These are phyloP conservation scores for Chrysolina americana DNA, from an alignment of 2,888 invertebrate genomes.

Conservation along the genomic window DNA sequence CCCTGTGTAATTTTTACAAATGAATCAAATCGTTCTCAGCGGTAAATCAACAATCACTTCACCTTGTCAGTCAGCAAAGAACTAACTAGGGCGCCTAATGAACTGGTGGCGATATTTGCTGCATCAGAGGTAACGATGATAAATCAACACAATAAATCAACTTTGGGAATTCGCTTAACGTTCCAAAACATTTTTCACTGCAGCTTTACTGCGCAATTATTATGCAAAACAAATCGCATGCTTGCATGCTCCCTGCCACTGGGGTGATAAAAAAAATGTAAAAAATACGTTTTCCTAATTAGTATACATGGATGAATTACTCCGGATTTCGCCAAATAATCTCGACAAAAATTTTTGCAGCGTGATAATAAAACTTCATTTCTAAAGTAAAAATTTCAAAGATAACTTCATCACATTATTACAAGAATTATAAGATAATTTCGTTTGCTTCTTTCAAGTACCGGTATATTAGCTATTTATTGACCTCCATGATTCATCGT, in stretches of 20 bases:
- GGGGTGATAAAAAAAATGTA: background rate
- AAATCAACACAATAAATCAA: conserved; percentile 10
- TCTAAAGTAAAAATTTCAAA: too few relatives aligned
- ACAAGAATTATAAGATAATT: too few relatives aligned
- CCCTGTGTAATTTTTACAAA: background rate
- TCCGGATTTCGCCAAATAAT: background rate
- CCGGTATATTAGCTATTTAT: too few relatives aligned
- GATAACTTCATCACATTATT: too few relatives aligned
- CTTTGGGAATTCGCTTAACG: conserved; percentile 3
- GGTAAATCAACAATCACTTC: background rate
- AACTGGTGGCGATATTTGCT: background rate
- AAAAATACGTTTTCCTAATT: background rate
- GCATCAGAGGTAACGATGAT: background rate
- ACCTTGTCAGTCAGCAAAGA: background rate
- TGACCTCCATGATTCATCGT: too few relatives aligned
- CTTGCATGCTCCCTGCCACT: conserved; percentile 4
- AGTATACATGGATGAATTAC: background rate
- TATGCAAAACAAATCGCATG: conserved; percentile 10
- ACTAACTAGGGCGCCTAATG: background rate
- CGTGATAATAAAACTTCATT: background rate
- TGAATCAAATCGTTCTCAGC: background rate
- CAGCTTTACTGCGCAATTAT: conserved; percentile 10
- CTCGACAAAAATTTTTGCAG: background rate
- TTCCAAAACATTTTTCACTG: conserved; percentile 4
- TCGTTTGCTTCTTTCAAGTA: too few relatives aligned